Evolutionary conservation across 1,140 invertebrate genomes (phyloP), one percentile per base, ranked within the genome.

Genomic region (Myzus persicae): DNA sequence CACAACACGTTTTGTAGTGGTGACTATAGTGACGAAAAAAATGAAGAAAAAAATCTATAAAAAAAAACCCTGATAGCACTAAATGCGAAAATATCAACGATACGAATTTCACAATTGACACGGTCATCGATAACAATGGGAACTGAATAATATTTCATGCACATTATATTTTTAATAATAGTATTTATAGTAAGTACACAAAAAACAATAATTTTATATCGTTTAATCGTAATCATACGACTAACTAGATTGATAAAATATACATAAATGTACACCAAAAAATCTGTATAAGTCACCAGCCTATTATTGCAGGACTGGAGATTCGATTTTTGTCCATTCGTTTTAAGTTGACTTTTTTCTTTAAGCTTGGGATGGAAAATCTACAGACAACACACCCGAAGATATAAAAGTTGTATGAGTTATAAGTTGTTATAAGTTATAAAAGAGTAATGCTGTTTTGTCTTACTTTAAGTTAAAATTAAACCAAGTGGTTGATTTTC

Each of bases 11-110:
- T n/a, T 76, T 76, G 11, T n/a, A 76, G 14, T 76, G 59, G 59
- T 76, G 59, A 76, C 59, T 76, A 76, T 76, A 76, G 59, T 76
- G n/a, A 76, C 59, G 59, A n/a, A n/a, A 76, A 59, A 51, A n/a
- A n/a, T n/a, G n/a, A n/a, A 59, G 5, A 67, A 31, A 44, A 31
- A n/a, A 76, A 76, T n/a, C 14, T 11, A 76, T 76, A 76, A 26
- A 54, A 67, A 26, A 59, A n/a, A 76, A 67, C 59, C 14, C 31
- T 18, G 4, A 76, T 76, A n/a, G 18, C 4, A 67, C 36, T 4
- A 76, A 18, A 31, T 67, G 59, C 11, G 31, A 14, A 14, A 59
- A 11, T 31, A n/a, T 76, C 9, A 18, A 76, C 4, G 5, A 76
- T n/a, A 76, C n/a, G 3, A n/a, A 76, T 76, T 67, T 0, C 31